Base-by-base conservation (phyloP, 1,140 invertebrate genomes). In the Bicyclus anynana region DNA sequence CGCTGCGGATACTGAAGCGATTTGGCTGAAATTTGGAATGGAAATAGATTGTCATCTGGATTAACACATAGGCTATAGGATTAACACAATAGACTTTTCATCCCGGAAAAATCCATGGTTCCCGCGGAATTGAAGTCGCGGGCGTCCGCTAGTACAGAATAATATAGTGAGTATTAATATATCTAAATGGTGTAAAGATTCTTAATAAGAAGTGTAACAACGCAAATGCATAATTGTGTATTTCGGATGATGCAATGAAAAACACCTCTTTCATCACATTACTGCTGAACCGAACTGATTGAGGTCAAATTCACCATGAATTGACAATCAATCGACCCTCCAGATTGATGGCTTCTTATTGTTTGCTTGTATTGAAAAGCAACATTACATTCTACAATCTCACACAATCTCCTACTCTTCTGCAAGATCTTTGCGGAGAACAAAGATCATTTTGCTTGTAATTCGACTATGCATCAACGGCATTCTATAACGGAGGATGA, bases 191-290 rank as follows among this genome's bases (percentile, higher is more conserved):
- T 6, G 7, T 23, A 23, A 7, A 4, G 23, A 23, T 23, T 23
- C 3, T 23, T 23, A 23, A 4, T 4, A 18, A 13, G 14, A 46
- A 29, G 38, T 40, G 13, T 48, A 37, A 26, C 13, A 50, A 50
- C 46, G 53, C 53, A 56, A 49, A 51, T 52, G 48, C 48, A 58
- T 58, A 58, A 58, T 52, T 56, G 27, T 17, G 37, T 17, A 55
- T 46, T 61, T 42, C 54, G 53, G 53, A 60, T 80, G 77, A 80
- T 77, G 77, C 77, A 80, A 80, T 80, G 29, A 67, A 64, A 74
- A 74, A 74, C 62, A 72, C 42, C 56, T 55, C 62, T 80, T 72
- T 72, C 77, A 69, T 77, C 73, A 76, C 59, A 29, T 52, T 59
- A n/a, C n/a, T 46, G 7, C 16, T 61, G 57, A 62, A 35, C 59